Evolutionary conservation across 1,140 invertebrate species (phyloP).

Genomic region (Drosophila kikkawai): DNA sequence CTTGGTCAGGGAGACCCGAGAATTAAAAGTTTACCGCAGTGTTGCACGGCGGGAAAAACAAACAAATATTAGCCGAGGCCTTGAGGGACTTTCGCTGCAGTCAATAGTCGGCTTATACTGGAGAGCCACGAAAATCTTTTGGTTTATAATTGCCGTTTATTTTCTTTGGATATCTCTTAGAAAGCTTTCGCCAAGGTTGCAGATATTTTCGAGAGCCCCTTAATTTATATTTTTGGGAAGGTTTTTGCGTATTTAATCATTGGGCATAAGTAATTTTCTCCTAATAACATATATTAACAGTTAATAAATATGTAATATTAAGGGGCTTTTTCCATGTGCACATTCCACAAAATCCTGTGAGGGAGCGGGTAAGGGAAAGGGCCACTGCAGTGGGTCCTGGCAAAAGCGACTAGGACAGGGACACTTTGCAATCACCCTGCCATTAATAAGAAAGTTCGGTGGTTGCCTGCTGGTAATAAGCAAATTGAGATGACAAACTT

Average conservation of each 20-base stretch:
- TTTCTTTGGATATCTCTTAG: neutral
- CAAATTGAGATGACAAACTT: slow-evolving; percentile 83
- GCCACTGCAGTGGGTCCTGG: neutral
- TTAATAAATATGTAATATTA: neutral
- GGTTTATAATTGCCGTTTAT: neutral
- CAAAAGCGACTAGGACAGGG: slow-evolving; percentile 24
- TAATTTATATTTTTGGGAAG: neutral
- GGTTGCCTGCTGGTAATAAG: slow-evolving; percentile 77
- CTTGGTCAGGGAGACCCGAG: slow-evolving; percentile 17
- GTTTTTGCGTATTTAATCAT: too few relatives aligned
- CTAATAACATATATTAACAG: neutral
- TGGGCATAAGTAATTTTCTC: too few relatives aligned
- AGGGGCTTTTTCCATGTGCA: slow-evolving; percentile 17
- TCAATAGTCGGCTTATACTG: neutral
- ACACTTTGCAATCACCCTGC: slow-evolving; percentile 72
- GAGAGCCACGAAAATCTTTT: neutral
- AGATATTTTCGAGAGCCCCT: neutral
- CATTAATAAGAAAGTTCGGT: slow-evolving; percentile 79
- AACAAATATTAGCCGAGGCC: slow-evolving; percentile 12
- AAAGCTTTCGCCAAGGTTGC: neutral
- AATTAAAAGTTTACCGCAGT: slow-evolving; percentile 45
- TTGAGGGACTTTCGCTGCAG: neutral
- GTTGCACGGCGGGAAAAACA: slow-evolving; percentile 2
- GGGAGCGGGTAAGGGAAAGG: neutral
- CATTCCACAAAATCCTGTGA: neutral